Base-by-base conservation (phyloP, 2,888 invertebrate species). In the Mantis religiosa region DNA sequence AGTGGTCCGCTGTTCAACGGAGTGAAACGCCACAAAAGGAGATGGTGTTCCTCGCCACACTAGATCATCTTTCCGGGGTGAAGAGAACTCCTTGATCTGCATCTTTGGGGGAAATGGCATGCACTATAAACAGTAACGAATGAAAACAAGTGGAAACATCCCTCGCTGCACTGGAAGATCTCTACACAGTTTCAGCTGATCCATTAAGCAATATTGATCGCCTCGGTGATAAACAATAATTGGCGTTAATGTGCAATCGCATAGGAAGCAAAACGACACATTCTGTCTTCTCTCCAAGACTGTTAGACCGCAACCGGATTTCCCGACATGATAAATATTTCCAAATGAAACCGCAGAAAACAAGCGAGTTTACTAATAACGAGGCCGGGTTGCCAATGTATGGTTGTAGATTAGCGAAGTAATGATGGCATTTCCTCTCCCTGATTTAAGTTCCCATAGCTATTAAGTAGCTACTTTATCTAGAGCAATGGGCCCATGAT, bases 261-360 rank as follows among this genome's bases (percentile, higher is more conserved):
- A 71, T 71, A 71, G 54, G 25, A 71, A 71, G 54, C 41, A 71
- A 71, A 71, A 71, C 54, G 54, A 71, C 15, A 71, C 54, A 71
- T 71, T 71, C 20, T 20, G 54, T 71, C 54, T 71, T 20, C 25
- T 20, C 54, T 15, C 54, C 25, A 3, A 91, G 91, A 90, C 88
- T 14, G 28, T 28, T 83, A n/a, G n/a, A 84, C 84, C 84, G 41
- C 84, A 89, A 87, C 71, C 83, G 83, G 87, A 83, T 82, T 81
- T 87, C 83, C 87, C 87, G 41, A 87, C 14, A 83, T 83, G 30
- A 83, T 81, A 83, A 41, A 41, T 12, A 47, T 47, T 34, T 34
- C 87, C 20, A 82, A 82, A 83, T 83, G n/a, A 87, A 83, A 83
- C 54, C 12, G 71, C 87, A 82, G n/a, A 82, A n/a, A 27, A 20